Conservation (phyloP, 2,113 vertebrate genomes). For the Tympanuchus pallidicinctus region DNA sequence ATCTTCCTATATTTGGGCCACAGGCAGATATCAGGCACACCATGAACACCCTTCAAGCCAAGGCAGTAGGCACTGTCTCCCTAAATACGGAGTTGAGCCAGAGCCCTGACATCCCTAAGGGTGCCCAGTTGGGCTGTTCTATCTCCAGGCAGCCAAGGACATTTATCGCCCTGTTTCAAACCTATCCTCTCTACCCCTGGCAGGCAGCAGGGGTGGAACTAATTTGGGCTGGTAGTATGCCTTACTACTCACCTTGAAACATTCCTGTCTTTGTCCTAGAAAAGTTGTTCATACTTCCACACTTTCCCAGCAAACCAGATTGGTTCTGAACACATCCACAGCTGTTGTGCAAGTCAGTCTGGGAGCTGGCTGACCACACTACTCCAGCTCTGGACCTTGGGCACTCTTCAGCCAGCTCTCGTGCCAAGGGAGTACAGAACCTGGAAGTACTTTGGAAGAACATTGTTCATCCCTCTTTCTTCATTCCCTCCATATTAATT, state of each 20-base stretch:
- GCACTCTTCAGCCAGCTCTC: background rate
- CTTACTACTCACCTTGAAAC: background rate
- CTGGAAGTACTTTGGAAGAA: background rate
- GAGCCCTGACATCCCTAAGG: background rate
- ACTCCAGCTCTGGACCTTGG: background rate
- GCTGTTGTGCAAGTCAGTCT: background rate
- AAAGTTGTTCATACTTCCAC: background rate
- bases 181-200: background rate
- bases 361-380: background rate
- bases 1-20: background rate
- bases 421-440: background rate
- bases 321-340: background rate
- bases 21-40: background rate
- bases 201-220: background rate
- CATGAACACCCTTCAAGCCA: background rate
- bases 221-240: background rate
- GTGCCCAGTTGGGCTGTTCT: background rate
- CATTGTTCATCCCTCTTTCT: background rate
- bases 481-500: background rate
- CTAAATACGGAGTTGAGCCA: background rate
- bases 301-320: background rate
- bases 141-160: background rate
- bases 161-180: background rate
- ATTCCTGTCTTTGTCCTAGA: background rate
- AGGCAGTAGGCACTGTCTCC: background rate